Evolutionary conservation across 2,888 invertebrate genomes (phyloP), one percentile per base, ranked within the genome.

Genomic region (Polyploca ridens): DNA sequence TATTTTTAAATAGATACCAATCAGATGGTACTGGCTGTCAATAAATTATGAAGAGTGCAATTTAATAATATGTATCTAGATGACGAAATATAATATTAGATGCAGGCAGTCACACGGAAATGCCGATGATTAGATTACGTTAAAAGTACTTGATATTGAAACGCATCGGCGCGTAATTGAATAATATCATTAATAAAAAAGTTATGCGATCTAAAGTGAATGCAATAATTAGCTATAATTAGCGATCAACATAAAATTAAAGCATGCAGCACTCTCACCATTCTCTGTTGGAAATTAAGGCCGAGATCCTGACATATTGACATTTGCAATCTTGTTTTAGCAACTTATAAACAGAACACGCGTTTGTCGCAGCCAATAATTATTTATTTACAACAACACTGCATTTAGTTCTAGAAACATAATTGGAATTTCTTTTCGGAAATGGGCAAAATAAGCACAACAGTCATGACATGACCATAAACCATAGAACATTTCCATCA

Each of bases 221-320:
- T 49, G 62, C 62, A 58, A 27, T 62, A 49, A 57, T 58, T 62
- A 63, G 44, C 63, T 63, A 67, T 69, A 78, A 77, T 77, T 76
- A 76, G 65, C 70, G 78, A 72, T 77, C 73, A 76, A 72, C 73
- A 74, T 67, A 44, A 70, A 65, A 79, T 72, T 82, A 76, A 35
- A 66, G 73, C 75, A 77, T 78, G 79, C 77, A 79, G 82, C 83
- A 82, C 79, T 83, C 89, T 90, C 82, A 93, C 94, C 94, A 94
- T 94, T 94, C 94, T 94, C 90, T 94, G 93, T 90, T 94, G 94
- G 93, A 94, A 94, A 88, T 93, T 94, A 94, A 93, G 93, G 91
- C 94, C 93, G 89, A 94, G 92, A 91, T 94, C 94, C 93, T 93
- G 94, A 93, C 94, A 94, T 94, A 94, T 94, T 94, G 94, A 94